Evolutionary conservation across 2,888 invertebrate genomes (phyloP).

Genomic region (Drosophila fulvimacula): DNA sequence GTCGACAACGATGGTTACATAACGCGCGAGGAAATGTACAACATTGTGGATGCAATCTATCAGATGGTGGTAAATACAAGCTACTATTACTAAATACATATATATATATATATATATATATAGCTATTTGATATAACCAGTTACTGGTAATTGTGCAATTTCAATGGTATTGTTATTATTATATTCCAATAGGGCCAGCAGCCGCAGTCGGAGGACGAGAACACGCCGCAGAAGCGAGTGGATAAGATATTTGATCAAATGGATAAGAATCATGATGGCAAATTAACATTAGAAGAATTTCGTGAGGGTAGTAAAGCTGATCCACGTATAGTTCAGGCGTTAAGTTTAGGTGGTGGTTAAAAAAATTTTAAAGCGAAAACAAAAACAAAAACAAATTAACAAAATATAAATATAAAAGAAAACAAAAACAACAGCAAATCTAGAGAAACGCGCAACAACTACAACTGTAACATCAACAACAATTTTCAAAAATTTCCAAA

Average conservation of each 20-base stretch:
- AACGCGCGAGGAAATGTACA: slow-evolving; percentile 97
- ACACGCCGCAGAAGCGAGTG: slow-evolving; percentile 97
- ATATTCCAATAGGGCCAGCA: slow-evolving; percentile 90
- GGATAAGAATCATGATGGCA: slow-evolving; percentile 99
- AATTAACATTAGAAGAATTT: slow-evolving; percentile 98
- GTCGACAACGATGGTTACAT: slow-evolving; percentile 98
- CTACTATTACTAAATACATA: not conserved
- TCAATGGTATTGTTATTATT: slow-evolving; percentile 45
- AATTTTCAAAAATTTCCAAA: slow-evolving; percentile 17
- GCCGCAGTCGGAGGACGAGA: slow-evolving; percentile 94
- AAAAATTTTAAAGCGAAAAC: slow-evolving; percentile 22
- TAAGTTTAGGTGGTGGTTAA: slow-evolving; percentile 93
- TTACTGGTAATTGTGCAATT: slow-evolving; percentile 9
- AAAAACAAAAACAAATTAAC: not conserved
- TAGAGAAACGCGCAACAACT: slow-evolving; percentile 46
- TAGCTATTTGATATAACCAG: not conserved
- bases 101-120: not conserved
- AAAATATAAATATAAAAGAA: not conserved
- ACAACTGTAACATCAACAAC: slow-evolving; percentile 20
- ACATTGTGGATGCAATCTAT: slow-evolving; percentile 98
- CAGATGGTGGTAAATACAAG: slow-evolving; percentile 96
- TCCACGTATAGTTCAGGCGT: slow-evolving; percentile 98
- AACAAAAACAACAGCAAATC: slow-evolving; percentile 12
- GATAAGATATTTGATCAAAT: slow-evolving; percentile 99
- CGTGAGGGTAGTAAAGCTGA: slow-evolving; percentile 99